Evolutionary conservation across 2,888 invertebrate genomes (phyloP).

Genomic region (Polymixis lichenea): DNA sequence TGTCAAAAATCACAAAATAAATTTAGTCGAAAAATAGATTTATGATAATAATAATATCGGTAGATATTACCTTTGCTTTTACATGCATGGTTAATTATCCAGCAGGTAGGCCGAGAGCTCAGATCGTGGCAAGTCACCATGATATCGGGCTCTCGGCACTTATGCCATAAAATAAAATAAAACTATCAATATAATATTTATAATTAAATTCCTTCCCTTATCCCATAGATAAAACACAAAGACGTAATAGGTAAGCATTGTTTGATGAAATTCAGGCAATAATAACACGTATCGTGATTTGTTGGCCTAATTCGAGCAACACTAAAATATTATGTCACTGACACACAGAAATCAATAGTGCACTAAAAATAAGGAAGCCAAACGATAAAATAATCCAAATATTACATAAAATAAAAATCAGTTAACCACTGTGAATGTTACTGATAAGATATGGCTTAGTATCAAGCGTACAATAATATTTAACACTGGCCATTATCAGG

Average conservation of each 20-base stretch:
- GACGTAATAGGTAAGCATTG: neutral
- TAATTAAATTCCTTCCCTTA: neutral
- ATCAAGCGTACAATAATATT: constrained; percentile 26
- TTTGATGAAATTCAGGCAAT: neutral
- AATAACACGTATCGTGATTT: neutral
- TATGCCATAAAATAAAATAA: neutral
- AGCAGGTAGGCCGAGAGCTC: neutral
- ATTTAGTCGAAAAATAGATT: neutral
- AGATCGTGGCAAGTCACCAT: neutral
- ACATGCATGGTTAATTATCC: neutral
- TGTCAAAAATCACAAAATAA: neutral
- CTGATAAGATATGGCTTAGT: constrained; percentile 45
- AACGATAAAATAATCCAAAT: constrained; percentile 44
- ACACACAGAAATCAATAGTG: constrained; percentile 18
- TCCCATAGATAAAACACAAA: neutral
- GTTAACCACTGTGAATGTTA: constrained; percentile 35
- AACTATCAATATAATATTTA: neutral
- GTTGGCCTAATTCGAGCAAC: neutral
- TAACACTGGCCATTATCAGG: constrained; percentile 34
- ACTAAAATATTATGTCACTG: neutral
- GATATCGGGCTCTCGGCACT: neutral
- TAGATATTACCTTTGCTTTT: neutral
- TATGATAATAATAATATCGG: neutral
- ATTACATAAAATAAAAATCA: constrained; percentile 60
- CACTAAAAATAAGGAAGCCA: constrained; percentile 45